Evolutionary conservation across 2,113 vertebrate genomes (phyloP).

Genomic region (Leptocoma aspasia): DNA sequence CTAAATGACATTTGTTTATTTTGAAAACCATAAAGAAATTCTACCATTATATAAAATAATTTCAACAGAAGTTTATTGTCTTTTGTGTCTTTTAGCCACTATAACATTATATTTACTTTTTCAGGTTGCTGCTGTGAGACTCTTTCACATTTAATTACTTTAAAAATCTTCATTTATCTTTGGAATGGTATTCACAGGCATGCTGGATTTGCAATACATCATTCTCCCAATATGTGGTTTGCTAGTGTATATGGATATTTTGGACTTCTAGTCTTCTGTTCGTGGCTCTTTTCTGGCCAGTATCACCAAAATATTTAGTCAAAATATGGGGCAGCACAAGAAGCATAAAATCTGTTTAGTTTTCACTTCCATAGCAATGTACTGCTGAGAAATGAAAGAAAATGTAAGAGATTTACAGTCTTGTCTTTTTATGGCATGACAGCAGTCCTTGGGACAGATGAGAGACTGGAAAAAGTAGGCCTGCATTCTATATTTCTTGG

Average conservation of each 20-base stretch:
- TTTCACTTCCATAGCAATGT: not conserved
- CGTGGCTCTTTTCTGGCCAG: not conserved
- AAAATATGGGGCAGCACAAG: not conserved
- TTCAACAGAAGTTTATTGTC: not conserved
- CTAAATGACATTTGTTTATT: not conserved
- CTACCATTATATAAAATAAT: not conserved
- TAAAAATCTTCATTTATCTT: not conserved
- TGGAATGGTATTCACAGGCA: not conserved
- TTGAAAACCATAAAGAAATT: not conserved
- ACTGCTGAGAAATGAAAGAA: not conserved
- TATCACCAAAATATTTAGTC: constrained; percentile 27
- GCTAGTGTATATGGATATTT: not conserved
- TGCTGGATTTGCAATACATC: not conserved
- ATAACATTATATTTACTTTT: not conserved
- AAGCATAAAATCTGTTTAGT: not conserved
- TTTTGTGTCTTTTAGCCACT: not conserved
- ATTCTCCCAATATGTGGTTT: not conserved
- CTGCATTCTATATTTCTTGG: constrained; percentile 11
- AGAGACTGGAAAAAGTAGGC: constrained; percentile 14
- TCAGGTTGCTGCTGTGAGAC: not conserved
- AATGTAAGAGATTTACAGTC: not conserved
- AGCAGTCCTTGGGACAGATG: not conserved
- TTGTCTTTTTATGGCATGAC: not conserved
- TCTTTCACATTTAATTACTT: not conserved
- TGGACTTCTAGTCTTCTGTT: not conserved